Base-by-base conservation (phyloP, 2,888 invertebrate genomes). In the Agriopis leucophaearia region DNA sequence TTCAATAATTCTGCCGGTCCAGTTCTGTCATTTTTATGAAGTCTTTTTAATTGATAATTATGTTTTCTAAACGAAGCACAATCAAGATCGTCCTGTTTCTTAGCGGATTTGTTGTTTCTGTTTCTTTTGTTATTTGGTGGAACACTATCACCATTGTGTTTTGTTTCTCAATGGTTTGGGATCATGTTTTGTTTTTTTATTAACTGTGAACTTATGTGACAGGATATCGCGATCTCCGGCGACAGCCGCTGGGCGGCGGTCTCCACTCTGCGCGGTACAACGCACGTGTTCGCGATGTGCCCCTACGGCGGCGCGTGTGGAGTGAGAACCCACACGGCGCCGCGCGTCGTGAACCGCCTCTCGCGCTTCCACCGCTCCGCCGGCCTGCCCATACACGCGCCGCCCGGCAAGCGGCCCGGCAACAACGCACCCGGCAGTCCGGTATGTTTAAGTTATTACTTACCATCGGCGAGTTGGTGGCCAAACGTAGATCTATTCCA, bases 191-290 rank as follows among this genome's bases (percentile, higher is more conserved):
- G 18, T 48, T 48, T 16, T 9, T 16, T 8, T 18, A 1, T 1
- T 48, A 18, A 18, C n/a, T n/a, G n/a, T 40, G 40, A 16, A 48
- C 7, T 9, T 36, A 6, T 44, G 4, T 27, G 27, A 52, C 94
- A 97, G 94, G 98, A 99, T 83, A 97, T 99, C 87, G 95, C 97
- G 59, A 98, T 99, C 85, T 98, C 99, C 0, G 94, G 96, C 68
- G 99, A 99, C 93, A 97, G 97, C 38, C 96, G 99, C 63, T 99
- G 99, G 99, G 96, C 98, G n/a, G 97, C 99, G 1, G 96, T 99
- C 7, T 98, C 98, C 48, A 99, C 99, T 0, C 95, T 99, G 64
- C 96, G 99, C 72, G 99, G 99, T 71, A 99, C 99, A 0, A 99
- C 99, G 40, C 99, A 99, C 90, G 97, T 99, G 74, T 99, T 99